Percentiles rank a stretch among this genome's conserved stretches.
Evolutionary conservation across 1,140 invertebrate genomes (phyloP).

Genomic region (Lordiphosa mommai): DNA sequence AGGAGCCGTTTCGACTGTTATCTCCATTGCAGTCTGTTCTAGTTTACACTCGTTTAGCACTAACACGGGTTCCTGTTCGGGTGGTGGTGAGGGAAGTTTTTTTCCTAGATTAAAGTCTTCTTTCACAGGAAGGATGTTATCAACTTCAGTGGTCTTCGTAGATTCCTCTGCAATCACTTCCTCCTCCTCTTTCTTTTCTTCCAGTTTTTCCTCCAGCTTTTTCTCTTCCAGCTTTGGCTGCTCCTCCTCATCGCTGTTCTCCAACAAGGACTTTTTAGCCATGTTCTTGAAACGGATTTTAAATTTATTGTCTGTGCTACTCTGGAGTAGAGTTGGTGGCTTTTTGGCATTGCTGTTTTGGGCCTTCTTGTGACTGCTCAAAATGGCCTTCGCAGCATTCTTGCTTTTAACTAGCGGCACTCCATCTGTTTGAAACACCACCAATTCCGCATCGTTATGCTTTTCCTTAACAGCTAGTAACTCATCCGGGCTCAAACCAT

Average conservation of each 20-base stretch:
- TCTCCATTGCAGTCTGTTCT: neutral
- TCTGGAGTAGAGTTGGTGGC: no score
- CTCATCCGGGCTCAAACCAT: conserved; percentile 41
- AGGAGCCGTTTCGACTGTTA: neutral
- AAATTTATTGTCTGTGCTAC: neutral
- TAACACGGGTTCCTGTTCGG: conserved; percentile 21
- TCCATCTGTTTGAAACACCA: neutral
- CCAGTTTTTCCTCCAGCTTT: neutral
- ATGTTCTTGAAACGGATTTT: neutral
- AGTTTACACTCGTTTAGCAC: conserved; percentile 49
- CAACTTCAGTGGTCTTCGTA: no score
- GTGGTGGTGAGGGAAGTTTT: conserved; percentile 4
- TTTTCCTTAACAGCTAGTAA: conserved; percentile 1
- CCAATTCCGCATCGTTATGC: neutral
- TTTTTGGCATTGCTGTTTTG: neutral
- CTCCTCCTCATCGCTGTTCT: neutral
- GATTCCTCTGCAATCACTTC: neutral
- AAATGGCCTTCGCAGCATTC: neutral
- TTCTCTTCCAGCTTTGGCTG: no score
- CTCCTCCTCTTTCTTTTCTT: neutral
- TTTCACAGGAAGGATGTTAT: neutral
- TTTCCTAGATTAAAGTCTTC: neutral
- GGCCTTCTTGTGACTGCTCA: neutral
- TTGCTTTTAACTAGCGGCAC: neutral
- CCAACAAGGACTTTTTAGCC: neutral